Conservation (phyloP, 2,113 vertebrate species). For the Nibea coibor region DNA sequence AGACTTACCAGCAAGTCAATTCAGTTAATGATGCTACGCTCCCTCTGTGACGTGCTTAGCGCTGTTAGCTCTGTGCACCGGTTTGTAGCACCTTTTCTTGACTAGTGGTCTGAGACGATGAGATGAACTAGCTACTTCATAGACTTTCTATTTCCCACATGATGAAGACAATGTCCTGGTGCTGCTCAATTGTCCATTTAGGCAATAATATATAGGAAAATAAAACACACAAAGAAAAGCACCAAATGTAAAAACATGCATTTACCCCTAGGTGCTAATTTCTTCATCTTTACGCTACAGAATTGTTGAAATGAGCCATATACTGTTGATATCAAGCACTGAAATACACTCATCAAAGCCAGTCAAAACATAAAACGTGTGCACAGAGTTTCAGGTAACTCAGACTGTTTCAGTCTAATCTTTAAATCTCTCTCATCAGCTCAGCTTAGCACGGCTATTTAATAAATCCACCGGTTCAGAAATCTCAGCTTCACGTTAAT, state of each 20-base stretch:
- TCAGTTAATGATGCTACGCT: too few relatives aligned
- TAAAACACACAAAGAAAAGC: not conserved
- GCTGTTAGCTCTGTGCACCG: too few relatives aligned
- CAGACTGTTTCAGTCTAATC: not conserved
- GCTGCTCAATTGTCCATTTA: too few relatives aligned
- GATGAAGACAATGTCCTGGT: too few relatives aligned
- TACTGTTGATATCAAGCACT: not conserved
- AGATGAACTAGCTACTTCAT: too few relatives aligned
- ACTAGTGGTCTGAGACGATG: too few relatives aligned
- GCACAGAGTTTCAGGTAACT: not conserved
- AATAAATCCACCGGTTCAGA: conserved; percentile 5
- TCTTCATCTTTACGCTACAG: not conserved
- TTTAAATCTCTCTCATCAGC: conserved; percentile 15
- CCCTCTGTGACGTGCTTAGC: too few relatives aligned
- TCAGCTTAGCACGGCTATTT: not conserved
- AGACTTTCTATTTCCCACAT: too few relatives aligned
- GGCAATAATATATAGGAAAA: not conserved
- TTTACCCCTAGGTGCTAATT: not conserved
- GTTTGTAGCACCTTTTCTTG: too few relatives aligned
- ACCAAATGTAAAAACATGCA: not conserved
- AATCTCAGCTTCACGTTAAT: conserved; percentile 12
- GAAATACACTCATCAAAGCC: not conserved
- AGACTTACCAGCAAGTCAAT: too few relatives aligned
- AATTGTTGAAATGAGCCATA: not conserved
- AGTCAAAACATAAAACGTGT: not conserved